Percentiles rank a stretch among this genome's conserved stretches.
Evolutionary conservation across 2,113 vertebrate genomes (phyloP).

Genomic region (Galbula dea): DNA sequence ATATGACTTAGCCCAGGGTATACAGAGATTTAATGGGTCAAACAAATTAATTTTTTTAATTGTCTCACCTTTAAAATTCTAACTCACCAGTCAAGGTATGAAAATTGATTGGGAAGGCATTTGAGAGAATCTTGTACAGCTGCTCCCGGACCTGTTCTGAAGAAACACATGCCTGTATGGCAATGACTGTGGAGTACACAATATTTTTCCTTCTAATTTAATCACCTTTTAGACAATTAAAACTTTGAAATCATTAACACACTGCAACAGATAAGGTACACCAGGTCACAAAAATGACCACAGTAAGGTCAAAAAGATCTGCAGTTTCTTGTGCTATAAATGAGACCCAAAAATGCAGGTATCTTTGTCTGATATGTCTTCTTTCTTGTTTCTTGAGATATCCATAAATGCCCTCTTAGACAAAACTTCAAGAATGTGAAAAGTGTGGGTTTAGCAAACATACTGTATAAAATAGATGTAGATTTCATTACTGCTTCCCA

Average conservation of each 20-base stretch:
- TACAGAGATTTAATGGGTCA: not conserved
- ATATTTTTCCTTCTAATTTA: not conserved
- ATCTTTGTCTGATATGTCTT: not conserved
- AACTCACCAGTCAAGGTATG: not conserved
- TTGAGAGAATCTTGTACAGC: not conserved
- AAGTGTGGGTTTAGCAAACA: not conserved
- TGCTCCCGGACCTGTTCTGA: not conserved
- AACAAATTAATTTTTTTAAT: not conserved
- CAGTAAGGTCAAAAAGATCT: not conserved
- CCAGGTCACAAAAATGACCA: not conserved
- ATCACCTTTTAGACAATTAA: not conserved
- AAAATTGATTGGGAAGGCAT: not conserved
- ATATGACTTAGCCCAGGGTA: not conserved
- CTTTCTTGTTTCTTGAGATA: not conserved
- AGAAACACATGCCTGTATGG: fast-evolving
- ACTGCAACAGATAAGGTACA: not conserved
- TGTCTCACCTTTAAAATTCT: not conserved
- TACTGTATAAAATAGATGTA: not conserved
- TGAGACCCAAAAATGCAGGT: not conserved
- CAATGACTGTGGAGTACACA: not conserved
- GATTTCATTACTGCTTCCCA: not conserved
- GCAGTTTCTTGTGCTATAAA: not conserved
- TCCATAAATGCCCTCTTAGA: not conserved
- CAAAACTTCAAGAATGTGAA: not conserved
- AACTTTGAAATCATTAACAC: not conserved